Conservation (phyloP, 2,113 vertebrate species). For the Corydoras sp. region DNA sequence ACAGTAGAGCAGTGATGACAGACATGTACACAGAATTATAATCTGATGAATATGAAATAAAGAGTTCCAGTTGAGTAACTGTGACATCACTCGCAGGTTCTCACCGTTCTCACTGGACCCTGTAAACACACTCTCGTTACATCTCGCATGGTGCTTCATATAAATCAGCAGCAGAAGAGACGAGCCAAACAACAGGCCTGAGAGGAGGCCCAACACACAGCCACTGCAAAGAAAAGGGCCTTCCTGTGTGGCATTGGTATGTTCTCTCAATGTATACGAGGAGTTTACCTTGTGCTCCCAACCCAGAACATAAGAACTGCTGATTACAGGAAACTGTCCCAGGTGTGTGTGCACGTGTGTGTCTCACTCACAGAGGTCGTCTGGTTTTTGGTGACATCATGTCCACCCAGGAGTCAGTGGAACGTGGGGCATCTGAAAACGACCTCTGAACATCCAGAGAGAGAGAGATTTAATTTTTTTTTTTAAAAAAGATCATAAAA, state of each 20-base stretch:
- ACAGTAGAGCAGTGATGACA: background rate
- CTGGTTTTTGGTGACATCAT: constrained; percentile 62
- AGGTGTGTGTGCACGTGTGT: background rate
- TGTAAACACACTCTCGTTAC: constrained; percentile 66
- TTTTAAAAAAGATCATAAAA: background rate
- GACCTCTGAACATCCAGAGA: constrained; percentile 57
- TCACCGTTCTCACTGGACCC: constrained; percentile 84
- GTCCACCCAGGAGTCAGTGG: constrained; percentile 74
- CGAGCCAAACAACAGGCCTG: constrained; percentile 77
- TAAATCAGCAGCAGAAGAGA: constrained; percentile 80
- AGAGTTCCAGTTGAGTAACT: too few relatives aligned
- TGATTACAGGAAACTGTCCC: too few relatives aligned
- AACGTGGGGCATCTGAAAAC: constrained; percentile 53
- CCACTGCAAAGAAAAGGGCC: constrained; percentile 61
- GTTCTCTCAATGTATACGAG: too few relatives aligned
- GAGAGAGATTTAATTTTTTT: too few relatives aligned
- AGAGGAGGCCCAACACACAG: constrained; percentile 72
- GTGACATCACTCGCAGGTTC: background rate
- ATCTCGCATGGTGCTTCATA: constrained; percentile 78
- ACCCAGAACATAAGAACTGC: too few relatives aligned
- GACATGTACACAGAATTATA: too few relatives aligned
- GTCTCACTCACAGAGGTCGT: constrained; percentile 70
- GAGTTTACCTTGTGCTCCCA: too few relatives aligned
- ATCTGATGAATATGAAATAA: too few relatives aligned
- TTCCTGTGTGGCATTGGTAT: too few relatives aligned